Base-by-base conservation (phyloP, 2,888 invertebrate species). In the Kryphioiulus occultus region DNA sequence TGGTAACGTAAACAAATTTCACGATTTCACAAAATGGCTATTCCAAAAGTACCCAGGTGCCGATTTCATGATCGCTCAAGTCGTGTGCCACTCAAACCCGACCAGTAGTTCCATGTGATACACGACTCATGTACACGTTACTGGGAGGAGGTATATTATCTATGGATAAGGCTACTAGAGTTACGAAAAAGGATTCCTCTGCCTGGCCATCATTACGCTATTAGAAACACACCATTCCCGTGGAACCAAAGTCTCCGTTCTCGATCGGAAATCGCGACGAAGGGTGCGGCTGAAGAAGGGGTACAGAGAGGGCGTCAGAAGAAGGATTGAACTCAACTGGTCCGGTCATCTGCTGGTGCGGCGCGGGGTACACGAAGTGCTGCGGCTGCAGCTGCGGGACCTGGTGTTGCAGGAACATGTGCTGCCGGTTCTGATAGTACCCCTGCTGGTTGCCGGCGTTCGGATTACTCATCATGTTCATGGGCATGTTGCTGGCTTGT, bases 311-410 rank as follows among this genome's bases (percentile, higher is more conserved):
- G 32, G 86, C 86, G 47, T 86, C 86, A 86, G 78, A 26, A 35
- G 78, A 59, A 82, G 87, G 82, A 82, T 35, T 42, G 30, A 87
- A 82, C 87, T 87, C 87, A 87, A 87, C 87, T 82, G 87, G 22
- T 0, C 9, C 32, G 1, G 35, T 2, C 42, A 87, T 22, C 26
- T 19, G 86, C 35, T 42, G 85, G 19, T 32, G 86, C 22, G 86
- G 7, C 47, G 1, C 12, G 17, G n/a, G n/a, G n/a, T 15, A 85
- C 84, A 84, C 84, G 19, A 9, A 35, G 30, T 39, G 26, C 42
- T 87, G 87, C 19, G 3, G 83, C 83, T n/a, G 68, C 5, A 39
- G 39, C 30, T 82, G 87, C 30, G 68, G 86, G 0, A 59, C 39
- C 10, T 35, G 83, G 3, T 15, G 42, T 4, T 35, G 39, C 42